A percentile compares a stretch with the other conserved stretches of the same genome.
These are phyloP conservation scores for Stercorarius parasiticus DNA, from an alignment of 2,113 vertebrate species.

Conservation along the genomic window DNA sequence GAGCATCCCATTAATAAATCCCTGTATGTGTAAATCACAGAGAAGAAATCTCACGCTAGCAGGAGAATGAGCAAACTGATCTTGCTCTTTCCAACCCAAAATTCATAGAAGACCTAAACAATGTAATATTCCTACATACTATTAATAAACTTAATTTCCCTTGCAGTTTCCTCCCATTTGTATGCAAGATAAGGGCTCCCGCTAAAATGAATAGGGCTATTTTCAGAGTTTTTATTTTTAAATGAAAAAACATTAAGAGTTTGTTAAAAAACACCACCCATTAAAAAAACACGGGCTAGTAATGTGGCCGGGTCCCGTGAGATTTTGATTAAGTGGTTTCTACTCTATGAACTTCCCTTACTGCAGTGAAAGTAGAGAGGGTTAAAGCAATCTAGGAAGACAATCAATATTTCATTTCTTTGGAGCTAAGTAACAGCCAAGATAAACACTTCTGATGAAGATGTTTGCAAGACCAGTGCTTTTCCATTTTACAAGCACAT, in stretches of 20 bases:
- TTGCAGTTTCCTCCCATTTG: not conserved
- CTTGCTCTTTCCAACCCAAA: not conserved
- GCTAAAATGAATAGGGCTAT: not conserved
- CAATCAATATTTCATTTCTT: slow-evolving; percentile 30
- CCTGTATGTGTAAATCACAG: not conserved
- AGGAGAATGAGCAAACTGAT: not conserved
- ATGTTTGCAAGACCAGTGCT: not conserved
- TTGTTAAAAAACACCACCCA: not conserved
- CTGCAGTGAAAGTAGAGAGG: not conserved
- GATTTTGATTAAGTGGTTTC: not conserved
- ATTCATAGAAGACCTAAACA: not conserved
- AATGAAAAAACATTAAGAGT: not conserved
- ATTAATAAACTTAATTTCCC: not conserved
- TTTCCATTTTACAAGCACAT: not conserved
- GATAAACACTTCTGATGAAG: slow-evolving; percentile 12
- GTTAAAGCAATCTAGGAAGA: slow-evolving; percentile 2
- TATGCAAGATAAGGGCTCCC: not conserved
- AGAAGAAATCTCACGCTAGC: not conserved
- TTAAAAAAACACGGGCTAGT: not conserved
- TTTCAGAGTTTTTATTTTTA: not conserved
- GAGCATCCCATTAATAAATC: not conserved
- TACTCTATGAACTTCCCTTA: not conserved
- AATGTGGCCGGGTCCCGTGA: not conserved
- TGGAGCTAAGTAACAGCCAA: not conserved
- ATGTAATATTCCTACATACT: not conserved